phyloP scores from a whole-genome alignment of 1,140 invertebrate genomes.

The Drosophila funebris region DNA sequence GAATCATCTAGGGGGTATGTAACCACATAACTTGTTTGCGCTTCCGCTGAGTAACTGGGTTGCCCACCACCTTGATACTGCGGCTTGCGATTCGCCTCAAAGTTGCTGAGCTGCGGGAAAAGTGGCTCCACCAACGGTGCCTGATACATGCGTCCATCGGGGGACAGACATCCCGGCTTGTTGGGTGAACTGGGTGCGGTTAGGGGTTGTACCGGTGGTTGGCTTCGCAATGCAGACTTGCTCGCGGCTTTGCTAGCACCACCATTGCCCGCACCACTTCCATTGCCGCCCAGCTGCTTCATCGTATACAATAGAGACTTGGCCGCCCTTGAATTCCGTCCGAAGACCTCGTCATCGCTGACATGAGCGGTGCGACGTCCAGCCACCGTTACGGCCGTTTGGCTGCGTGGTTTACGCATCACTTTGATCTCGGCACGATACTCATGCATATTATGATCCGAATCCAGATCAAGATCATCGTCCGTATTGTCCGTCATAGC shows the following conservation, averaged over 20 bases:
- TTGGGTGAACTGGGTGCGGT: conserved; percentile 61
- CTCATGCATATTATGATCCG: conserved; percentile 83
- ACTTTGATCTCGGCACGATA: conserved; percentile 87
- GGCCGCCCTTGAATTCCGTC: conserved; percentile 72
- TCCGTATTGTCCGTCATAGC: conserved; percentile 74
- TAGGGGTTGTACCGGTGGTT: neutral
- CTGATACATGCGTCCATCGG: conserved; percentile 75
- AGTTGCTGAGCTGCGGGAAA: conserved; percentile 72
- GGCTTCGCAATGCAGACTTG: neutral
- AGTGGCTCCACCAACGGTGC: conserved; percentile 76
- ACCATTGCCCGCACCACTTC: neutral
- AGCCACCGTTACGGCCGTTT: conserved; percentile 85
- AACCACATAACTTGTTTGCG: conserved; percentile 67
- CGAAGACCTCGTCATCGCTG: conserved; percentile 78
- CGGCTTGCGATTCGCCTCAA: conserved; percentile 68
- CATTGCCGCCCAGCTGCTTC: conserved; percentile 58
- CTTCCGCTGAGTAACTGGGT: conserved; percentile 47
- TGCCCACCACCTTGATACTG: neutral
- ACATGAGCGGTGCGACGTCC: conserved; percentile 60
- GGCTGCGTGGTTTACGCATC: conserved; percentile 87
- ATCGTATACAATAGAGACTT: conserved; percentile 72
- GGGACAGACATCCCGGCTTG: conserved; percentile 61
- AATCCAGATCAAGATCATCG: conserved; percentile 77
- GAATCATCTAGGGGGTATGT: conserved; percentile 76
- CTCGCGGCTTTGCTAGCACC: too few species aligned